Evolutionary conservation across 1,140 invertebrate species (phyloP), one percentile per base, ranked within the genome.

Genomic region (Ylistrum balloti): DNA sequence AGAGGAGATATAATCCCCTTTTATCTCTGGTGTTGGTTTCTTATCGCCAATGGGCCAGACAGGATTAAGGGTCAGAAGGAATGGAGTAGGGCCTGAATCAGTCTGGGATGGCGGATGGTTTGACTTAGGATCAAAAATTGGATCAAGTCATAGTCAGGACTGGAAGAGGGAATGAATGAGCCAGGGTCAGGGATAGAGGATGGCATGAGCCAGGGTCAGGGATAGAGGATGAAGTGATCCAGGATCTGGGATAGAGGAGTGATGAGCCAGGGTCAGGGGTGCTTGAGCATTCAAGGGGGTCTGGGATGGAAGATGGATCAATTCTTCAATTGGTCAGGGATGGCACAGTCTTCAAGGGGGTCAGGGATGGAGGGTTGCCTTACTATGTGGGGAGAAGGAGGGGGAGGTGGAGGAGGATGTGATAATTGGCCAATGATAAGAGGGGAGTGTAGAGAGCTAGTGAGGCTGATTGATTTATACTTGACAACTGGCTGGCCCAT

Each of bases 401-500:
- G 87, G 33, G 34, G 87, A 33, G 41, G 35, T 32, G 34, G 87
- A 86, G 33, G 33, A 86, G 35, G 33, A 34, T 86, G 33, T 86
- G 86, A 38, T 38, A 34, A 38, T 38, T 34, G 33, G 86, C 33
- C 33, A 28, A 28, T 86, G 35, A 38, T 86, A 86, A 33, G 86
- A 86, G 35, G 35, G 86, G 86, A 38, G 35, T 38, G 56, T 74
- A 74, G n/a, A 17, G 56, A 74, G 56, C 56, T 74, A 28, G 5
- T 74, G 56, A 7, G 22, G 56, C 1, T 2, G 56, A 74, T 74
- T 74, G 56, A 74, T 74, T 74, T 74, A 74, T 74, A 74, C 56
- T 28, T 74, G 56, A 74, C 56, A 74, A 74, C 35, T 87, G 87
- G 35, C 87, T 41, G 87, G 20, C 87, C 45, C 34, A 35, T 45